phyloP scores from a whole-genome alignment of 2,888 invertebrate genomes.

The Temnothorax unifasciatus region DNA sequence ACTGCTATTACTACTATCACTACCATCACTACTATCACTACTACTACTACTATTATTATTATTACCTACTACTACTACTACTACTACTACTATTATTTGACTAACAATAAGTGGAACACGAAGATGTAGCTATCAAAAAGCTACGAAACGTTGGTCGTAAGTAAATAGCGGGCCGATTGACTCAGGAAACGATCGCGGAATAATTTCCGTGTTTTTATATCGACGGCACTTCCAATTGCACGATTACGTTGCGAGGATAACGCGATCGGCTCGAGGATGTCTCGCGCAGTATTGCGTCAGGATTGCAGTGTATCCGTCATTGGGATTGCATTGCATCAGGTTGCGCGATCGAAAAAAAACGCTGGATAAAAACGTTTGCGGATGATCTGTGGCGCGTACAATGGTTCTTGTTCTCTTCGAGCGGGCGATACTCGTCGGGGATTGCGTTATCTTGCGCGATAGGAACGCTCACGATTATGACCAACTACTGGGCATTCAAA shows the following conservation, averaged over 20 bases:
- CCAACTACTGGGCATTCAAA: constrained; percentile 25
- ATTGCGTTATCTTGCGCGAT: constrained; percentile 37
- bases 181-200: background rate
- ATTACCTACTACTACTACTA: too few species aligned
- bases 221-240: background rate
- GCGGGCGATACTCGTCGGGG: background rate
- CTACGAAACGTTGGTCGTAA: background rate
- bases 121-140: background rate
- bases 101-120: too few species aligned
- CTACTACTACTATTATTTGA: background rate
- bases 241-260: background rate
- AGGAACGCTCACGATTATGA: constrained; percentile 7
- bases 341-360: background rate
- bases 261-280: background rate
- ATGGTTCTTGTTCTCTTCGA: background rate
- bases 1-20: too few species aligned
- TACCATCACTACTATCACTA: too few species aligned
- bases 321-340: background rate
- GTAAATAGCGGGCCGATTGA: background rate
- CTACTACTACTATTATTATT: too few species aligned
- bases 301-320: background rate
- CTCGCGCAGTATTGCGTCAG: background rate
- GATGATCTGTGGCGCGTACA: background rate
- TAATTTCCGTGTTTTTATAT: constrained; percentile 1
- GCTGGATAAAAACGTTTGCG: background rate